Percentiles rank a stretch among this genome's conserved stretches.
Conservation (phyloP, 2,888 invertebrate species). For the Resseliella maxima region DNA sequence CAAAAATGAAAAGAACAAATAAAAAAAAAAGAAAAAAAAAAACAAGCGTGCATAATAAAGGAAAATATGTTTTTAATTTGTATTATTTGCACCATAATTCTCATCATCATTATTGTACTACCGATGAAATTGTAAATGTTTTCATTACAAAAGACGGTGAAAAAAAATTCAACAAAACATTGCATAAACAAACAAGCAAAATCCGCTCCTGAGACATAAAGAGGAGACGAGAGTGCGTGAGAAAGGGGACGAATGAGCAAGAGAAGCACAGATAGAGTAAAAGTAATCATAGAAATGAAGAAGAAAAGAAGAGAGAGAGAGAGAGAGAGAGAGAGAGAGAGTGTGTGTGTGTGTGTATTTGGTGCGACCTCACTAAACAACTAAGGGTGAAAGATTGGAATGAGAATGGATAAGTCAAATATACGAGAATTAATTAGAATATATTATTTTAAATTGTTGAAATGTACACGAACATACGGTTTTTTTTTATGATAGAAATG, state of each 20-base stretch:
- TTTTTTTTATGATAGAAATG: no score
- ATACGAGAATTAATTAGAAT: constrained; percentile 48
- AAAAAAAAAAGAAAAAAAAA: neutral
- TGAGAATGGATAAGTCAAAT: constrained; percentile 23
- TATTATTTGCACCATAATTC: constrained; percentile 42
- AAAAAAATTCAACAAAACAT: constrained; percentile 33
- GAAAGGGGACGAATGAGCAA: no score
- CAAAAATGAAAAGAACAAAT: neutral
- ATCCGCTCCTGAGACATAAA: neutral
- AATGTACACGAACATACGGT: constrained; percentile 21
- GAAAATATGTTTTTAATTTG: constrained; percentile 43
- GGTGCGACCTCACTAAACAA: neutral
- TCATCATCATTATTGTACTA: neutral
- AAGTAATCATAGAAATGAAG: no score
- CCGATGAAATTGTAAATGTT: constrained; percentile 48
- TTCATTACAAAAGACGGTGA: constrained; percentile 6
- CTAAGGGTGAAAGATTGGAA: constrained; percentile 11
- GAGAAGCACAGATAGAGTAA: no score
- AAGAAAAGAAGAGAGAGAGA: no score
- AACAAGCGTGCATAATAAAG: neutral
- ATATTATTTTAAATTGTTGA: constrained; percentile 52
- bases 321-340: no score
- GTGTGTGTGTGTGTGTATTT: no score
- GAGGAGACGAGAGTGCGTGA: neutral
- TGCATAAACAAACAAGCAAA: neutral